A percentile compares a stretch with the other conserved stretches of the same genome.
phyloP scores from a whole-genome alignment of 1,140 invertebrate genomes.

The Drosophila pruinosa region DNA sequence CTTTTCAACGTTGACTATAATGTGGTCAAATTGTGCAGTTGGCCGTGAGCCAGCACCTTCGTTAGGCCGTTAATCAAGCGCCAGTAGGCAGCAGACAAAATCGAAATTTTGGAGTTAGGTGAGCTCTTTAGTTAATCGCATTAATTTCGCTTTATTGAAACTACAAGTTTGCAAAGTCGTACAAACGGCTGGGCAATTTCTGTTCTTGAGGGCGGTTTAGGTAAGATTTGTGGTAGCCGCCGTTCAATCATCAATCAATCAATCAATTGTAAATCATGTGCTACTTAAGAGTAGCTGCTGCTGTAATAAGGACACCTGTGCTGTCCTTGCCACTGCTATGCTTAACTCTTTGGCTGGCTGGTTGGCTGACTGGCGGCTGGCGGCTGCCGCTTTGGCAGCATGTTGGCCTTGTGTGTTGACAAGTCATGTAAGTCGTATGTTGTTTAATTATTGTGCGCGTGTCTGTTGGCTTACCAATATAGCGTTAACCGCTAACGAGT shows the following conservation, averaged over 20 bases:
- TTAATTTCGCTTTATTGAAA: constrained; percentile 72
- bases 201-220: constrained; percentile 1
- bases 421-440: constrained; percentile 67
- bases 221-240: constrained; percentile 51
- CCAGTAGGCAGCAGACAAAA: constrained; percentile 16
- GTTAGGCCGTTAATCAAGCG: constrained; percentile 35
- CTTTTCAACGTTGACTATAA: background rate
- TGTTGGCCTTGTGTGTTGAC: constrained; percentile 54
- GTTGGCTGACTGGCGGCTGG: background rate
- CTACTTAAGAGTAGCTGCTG: background rate
- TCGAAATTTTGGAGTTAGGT: background rate
- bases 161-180: constrained; percentile 38
- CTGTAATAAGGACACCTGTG: constrained; percentile 32
- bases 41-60: background rate
- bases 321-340: background rate
- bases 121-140: constrained; percentile 54
- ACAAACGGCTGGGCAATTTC: constrained; percentile 21
- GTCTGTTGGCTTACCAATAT: constrained; percentile 69
- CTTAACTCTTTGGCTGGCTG: constrained; percentile 2
- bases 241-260: constrained; percentile 40
- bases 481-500: constrained; percentile 78
- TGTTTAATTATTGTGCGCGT: constrained; percentile 75
- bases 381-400: too few relatives aligned
- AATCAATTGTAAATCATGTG: constrained; percentile 55
- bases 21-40: background rate